These are phyloP conservation scores for Zoanthus gigantus DNA, from an alignment of 92 coral and sea anemone species.

Conservation along the genomic window DNA sequence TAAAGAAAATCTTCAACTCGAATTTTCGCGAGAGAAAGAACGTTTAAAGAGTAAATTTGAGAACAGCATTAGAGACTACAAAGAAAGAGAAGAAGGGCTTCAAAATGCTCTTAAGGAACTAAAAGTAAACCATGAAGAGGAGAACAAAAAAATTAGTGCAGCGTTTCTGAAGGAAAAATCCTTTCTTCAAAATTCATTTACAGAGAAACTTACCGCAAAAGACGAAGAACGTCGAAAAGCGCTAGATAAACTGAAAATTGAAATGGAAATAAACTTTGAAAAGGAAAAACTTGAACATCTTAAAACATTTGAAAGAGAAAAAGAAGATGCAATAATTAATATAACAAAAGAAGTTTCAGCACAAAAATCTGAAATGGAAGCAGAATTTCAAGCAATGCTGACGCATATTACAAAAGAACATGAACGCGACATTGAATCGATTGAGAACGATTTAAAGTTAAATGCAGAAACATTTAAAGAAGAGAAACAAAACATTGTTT, in stretches of 20 bases:
- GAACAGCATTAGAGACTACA: constrained; percentile 53
- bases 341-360: constrained; percentile 72
- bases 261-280: constrained; percentile 49
- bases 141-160: constrained; percentile 65
- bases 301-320: constrained; percentile 64
- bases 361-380: constrained; percentile 72
- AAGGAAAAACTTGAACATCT: constrained; percentile 55
- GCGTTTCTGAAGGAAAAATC: constrained; percentile 64
- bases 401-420: constrained; percentile 5
- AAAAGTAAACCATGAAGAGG: constrained; percentile 60
- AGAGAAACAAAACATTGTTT: constrained; percentile 60
- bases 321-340: constrained; percentile 57
- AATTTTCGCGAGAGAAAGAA: constrained; percentile 67
- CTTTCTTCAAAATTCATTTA: constrained; percentile 61
- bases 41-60: constrained; percentile 59
- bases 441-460: constrained; percentile 62
- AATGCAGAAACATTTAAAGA: constrained; percentile 69
- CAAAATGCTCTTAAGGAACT: constrained; percentile 48
- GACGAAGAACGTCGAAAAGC: constrained; percentile 53
- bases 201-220: constrained; percentile 55
- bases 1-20: constrained; percentile 61
- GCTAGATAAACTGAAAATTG: constrained; percentile 35
- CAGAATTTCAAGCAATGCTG: constrained; percentile 66
- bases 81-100: constrained; percentile 41
- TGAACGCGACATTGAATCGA: not conserved